Evolutionary conservation across 2,113 vertebrate species (phyloP), one percentile per base, ranked within the genome.

Genomic region (Phalacrocorax carbo): DNA sequence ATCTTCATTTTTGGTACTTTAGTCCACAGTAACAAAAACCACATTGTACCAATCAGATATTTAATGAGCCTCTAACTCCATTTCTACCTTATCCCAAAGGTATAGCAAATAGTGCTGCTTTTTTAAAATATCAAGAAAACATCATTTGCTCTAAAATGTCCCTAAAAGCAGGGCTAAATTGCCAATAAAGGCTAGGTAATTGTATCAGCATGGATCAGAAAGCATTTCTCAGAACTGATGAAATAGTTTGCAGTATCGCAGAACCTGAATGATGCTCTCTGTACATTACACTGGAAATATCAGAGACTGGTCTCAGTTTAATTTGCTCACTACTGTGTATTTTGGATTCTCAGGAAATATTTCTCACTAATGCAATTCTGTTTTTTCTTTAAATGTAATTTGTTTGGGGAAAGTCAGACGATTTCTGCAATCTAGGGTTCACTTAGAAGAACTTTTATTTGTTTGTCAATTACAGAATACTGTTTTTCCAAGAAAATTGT

Each of bases 131-230:
- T 98, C 98, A 98, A 98, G 98, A 98, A 98, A 98, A 98, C 98
- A 98, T 98, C 98, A 98, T 98, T 98, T 98, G 97, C 98, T 98
- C 97, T 98, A 98, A 98, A 98, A 98, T 97, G 98, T 98, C 98
- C 98, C 98, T 98, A 98, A 98, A 98, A 98, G 98, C 98, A 97
- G 98, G 97, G 97, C 98, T 98, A 98, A 98, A 98, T 98, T 98
- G 98, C 98, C 98, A 98, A 98, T 98, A 98, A 98, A 98, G 98
- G 97, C 98, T 82, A 95, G 97, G 97, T 99, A 98, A 99, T 98
- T 98, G 98, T 97, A 99, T 99, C 98, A 98, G 98, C 98, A 98
- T 98, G 98, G 98, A 98, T 99, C 98, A 98, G 98, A 98, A 98
- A 98, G 98, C 98, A 98, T 98, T 98, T 98, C 98, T 98, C 98